These are phyloP conservation scores for Drosophila fuyamai DNA, from an alignment of 1,140 invertebrate species.

Conservation along the genomic window DNA sequence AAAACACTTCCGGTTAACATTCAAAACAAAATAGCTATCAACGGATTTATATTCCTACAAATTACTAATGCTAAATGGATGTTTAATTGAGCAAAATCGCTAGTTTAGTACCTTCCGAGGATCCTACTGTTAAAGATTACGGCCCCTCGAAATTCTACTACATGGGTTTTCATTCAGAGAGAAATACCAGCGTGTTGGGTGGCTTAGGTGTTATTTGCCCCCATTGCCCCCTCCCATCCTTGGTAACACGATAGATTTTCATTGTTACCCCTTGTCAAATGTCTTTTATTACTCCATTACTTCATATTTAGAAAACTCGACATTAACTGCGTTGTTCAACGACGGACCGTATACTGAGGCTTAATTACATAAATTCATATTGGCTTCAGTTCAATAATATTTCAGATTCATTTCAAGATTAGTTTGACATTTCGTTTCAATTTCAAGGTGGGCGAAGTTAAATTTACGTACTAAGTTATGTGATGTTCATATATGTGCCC, in stretches of 20 bases:
- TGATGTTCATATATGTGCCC: neutral
- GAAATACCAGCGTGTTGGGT: neutral
- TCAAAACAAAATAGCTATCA: too few species aligned
- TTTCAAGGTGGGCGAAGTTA: neutral
- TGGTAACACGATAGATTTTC: neutral
- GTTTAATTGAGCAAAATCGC: too few species aligned
- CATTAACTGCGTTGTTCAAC: neutral
- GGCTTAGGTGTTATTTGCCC: constrained; percentile 1
- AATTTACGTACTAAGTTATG: neutral
- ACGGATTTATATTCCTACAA: too few species aligned
- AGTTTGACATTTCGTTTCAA: neutral
- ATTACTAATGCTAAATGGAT: too few species aligned
- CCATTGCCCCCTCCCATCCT: constrained; percentile 2
- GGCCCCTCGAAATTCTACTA: too few species aligned
- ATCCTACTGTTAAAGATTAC: too few species aligned
- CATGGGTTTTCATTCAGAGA: neutral
- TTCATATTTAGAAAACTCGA: neutral
- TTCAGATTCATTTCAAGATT: neutral
- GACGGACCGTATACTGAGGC: neutral
- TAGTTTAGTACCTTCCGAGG: too few species aligned
- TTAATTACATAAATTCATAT: too few species aligned
- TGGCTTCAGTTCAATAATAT: neutral
- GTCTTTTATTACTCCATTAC: neutral
- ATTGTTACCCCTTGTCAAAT: constrained; percentile 2
- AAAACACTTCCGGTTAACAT: too few species aligned